These are phyloP conservation scores for Colostygia pectinataria DNA, from an alignment of 2,888 invertebrate species.

Conservation along the genomic window DNA sequence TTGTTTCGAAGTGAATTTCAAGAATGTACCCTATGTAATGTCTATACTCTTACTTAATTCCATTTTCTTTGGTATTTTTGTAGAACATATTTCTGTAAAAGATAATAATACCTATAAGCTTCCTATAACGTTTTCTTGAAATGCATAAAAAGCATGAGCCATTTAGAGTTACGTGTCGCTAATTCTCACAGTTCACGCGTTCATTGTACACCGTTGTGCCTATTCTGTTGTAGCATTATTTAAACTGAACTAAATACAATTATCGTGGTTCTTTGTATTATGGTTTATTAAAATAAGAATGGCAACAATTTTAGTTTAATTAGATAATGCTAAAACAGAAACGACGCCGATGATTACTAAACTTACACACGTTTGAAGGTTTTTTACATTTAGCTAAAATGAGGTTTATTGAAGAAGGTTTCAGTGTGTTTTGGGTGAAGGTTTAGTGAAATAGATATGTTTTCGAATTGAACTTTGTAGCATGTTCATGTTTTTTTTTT, in stretches of 20 bases:
- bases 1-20: conserved; percentile 49
- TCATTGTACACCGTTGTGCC: conserved; percentile 29
- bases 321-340: too few species aligned
- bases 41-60: conserved; percentile 16
- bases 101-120: conserved; percentile 19
- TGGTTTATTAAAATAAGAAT: too few species aligned
- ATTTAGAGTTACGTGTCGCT: conserved; percentile 45
- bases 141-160: conserved; percentile 56
- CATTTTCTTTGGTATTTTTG: conserved; percentile 9
- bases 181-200: conserved; percentile 32
- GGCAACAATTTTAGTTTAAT: too few species aligned
- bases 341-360: conserved; percentile 25
- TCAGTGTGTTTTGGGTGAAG: conserved; percentile 15
- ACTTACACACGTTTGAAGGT: conserved; percentile 19
- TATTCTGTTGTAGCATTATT: too few species aligned
- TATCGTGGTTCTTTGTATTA: too few species aligned
- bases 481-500: conserved; percentile 56
- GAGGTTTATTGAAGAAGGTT: conserved; percentile 9
- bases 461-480: conserved; percentile 31
- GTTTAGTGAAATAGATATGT: conserved; percentile 16
- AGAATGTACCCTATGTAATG: conserved; percentile 36
- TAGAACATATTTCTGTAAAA: conserved; percentile 25
- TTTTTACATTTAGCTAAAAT: conserved; percentile 16
- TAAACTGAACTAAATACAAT: too few species aligned
- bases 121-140: conserved; percentile 47